Percentiles rank a stretch among this genome's conserved stretches.
Evolutionary conservation across 1,140 invertebrate genomes (phyloP).

Genomic region (Bombus breviceps): DNA sequence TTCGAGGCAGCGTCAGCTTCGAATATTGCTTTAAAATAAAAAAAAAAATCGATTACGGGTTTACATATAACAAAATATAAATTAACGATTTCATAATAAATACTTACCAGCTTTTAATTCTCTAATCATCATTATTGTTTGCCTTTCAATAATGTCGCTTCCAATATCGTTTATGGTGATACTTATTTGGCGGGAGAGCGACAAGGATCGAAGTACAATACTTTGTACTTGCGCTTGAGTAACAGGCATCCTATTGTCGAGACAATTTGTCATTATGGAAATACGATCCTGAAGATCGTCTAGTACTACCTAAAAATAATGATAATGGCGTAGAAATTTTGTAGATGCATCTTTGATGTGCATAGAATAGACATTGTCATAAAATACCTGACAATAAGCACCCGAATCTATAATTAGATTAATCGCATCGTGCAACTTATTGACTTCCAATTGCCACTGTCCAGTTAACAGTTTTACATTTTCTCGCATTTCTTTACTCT

Average conservation of each 20-base stretch:
- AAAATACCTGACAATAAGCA: slow-evolving; percentile 85
- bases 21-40: slow-evolving; percentile 73
- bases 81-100: background rate
- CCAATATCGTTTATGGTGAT: slow-evolving; percentile 77
- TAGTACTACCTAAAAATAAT: slow-evolving; percentile 72
- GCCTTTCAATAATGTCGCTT: slow-evolving; percentile 76
- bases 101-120: slow-evolving; percentile 79
- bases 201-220: slow-evolving; percentile 75
- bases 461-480: slow-evolving; percentile 81
- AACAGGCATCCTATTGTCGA: slow-evolving; percentile 76
- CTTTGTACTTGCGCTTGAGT: slow-evolving; percentile 74
- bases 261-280: slow-evolving; percentile 70
- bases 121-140: slow-evolving; percentile 76
- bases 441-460: slow-evolving; percentile 85
- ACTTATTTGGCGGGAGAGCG: slow-evolving; percentile 76
- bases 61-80: background rate
- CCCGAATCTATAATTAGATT: slow-evolving; percentile 86
- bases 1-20: slow-evolving; percentile 77
- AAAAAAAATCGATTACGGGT: slow-evolving; percentile 14
- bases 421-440: slow-evolving; percentile 83
- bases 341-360: background rate
- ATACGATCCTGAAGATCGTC: slow-evolving; percentile 77
- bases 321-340: background rate
- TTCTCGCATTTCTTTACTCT: slow-evolving; percentile 76
- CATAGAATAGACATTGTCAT: background rate